These are phyloP conservation scores for Meriones psammophilus DNA, from an alignment of 2,797 vertebrate species.

Conservation along the genomic window DNA sequence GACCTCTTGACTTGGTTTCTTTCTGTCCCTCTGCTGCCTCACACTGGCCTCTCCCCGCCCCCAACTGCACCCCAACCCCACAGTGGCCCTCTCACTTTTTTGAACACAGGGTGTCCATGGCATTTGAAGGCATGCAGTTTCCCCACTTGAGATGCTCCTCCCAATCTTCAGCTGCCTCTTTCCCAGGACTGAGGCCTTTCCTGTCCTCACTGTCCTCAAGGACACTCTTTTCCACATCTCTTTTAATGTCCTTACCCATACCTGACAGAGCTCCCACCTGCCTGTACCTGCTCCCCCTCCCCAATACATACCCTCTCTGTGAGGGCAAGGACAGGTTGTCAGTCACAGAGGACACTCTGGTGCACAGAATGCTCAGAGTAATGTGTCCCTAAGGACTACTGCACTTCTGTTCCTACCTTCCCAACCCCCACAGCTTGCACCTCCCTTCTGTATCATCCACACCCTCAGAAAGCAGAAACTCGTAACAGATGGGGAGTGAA, in stretches of 20 bases:
- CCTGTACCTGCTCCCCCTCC: not conserved
- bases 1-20: not conserved
- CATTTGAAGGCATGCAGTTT: not conserved
- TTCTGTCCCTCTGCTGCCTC: not conserved
- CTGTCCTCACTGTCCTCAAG: not conserved
- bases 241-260: not conserved
- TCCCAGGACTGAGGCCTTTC: not conserved
- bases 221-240: not conserved
- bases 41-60: not conserved
- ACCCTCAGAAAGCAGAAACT: constrained; percentile 63
- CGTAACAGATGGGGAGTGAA: constrained; percentile 76
- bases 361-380: not conserved
- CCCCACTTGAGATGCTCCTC: not conserved
- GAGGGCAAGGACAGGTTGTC: not conserved
- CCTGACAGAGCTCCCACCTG: not conserved
- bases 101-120: not conserved
- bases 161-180: not conserved
- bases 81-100: not conserved
- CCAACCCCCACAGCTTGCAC: not conserved
- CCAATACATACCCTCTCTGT: not conserved
- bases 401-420: not conserved
- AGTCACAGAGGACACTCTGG: not conserved
- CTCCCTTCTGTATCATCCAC: constrained; percentile 27
- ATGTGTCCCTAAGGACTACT: constrained; percentile 31
- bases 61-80: not conserved